Evolutionary conservation across 2,888 invertebrate species (phyloP), one percentile per base, ranked within the genome.

Genomic region (Rhorus exstirpatorius): DNA sequence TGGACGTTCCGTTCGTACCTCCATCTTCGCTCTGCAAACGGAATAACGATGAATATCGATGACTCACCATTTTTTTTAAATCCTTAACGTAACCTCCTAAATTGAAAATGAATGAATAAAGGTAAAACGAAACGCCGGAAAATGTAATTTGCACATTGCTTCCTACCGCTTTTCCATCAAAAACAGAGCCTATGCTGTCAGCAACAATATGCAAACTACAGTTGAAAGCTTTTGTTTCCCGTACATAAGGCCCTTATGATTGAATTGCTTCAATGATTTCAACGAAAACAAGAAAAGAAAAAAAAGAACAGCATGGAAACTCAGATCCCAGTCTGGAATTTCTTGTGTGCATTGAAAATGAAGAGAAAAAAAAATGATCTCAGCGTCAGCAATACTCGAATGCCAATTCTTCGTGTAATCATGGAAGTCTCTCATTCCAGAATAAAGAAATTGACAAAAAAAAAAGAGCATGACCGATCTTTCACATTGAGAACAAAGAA

Each of bases 1-100:
- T 51, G 90, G 88, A 83, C 91, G 90, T 83, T 92, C 92, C 78
- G 90, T 88, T 81, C 89, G 89, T 79, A 91, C 84, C 65, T 92
- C 92, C 92, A 92, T 92, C 74, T 85, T 88, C 81, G 79, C 84
- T 84, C 90, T 90, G 68, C 35, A 88, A 87, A 80, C 68, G 81
- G 70, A 26, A 61, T 49, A 84, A 84, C 21, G 38, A 51, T 12
- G 24, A 38, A 41, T 51, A 61, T 68, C 68, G 51, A 61, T 61
- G 38, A 77, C 49, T 12, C 35, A 31, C 8, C 10, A 12, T 44
- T 31, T 58, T 44, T 55, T 14, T 10, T 44, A 14, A 49, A 44
- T 24, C 7, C 12, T 1, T 24, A 41, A 14, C 24, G 10, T 2
- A 7, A 17, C 0, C 14, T 8, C 19, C 3, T 24, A 10, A 55